Base-by-base conservation (phyloP, 2,797 vertebrate species). In the Miichthys miiuy region DNA sequence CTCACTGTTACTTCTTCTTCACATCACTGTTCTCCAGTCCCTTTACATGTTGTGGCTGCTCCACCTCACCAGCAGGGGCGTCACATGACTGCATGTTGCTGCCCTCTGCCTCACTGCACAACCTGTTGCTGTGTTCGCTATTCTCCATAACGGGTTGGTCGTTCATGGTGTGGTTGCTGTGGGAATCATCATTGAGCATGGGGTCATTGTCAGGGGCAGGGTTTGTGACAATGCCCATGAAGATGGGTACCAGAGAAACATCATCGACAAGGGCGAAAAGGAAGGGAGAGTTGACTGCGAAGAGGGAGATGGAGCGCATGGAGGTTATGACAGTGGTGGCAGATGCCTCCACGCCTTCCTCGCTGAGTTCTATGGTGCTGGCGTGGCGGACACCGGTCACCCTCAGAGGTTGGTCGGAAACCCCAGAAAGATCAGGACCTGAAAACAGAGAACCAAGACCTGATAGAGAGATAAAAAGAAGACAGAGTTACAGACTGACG, bases 401-500 rank as follows among this genome's bases (percentile, higher is more conserved):
- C 48, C 85, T 81, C 72, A 98, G 92, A 3, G 93, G 92, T 6
- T 87, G 57, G 0, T 95, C 93, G 0, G 97, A 91, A 60, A 99
- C 97, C 76, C 93, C 94, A 1, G 92, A 93, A 30, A 99, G 93
- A 76, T 97, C 75, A 0, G 98, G 97, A 72, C 41, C 88, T 0
- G 58, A 92, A 82, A 99, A 99, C 69, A 99, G 80, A 75, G 96
- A 95, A n/a, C 94, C 93, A 0, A 98, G 95, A 34, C 97, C 98
- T 99, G 77, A 72, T 0, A 1, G 68, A 67, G 7, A 47, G 5
- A 73, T 41, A 76, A 0, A 30, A 8, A 21, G 5, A 34, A 11
- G 3, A 1, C 9, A 11, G 20, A 46, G 48, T 72, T 27, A 52
- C 23, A 55, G 16, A 71, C 8, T 20, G 46, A 57, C 9, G 5